Evolutionary conservation across 2,797 vertebrate species (phyloP), one percentile per base, ranked within the genome.

Genomic region (Tapera naevia): DNA sequence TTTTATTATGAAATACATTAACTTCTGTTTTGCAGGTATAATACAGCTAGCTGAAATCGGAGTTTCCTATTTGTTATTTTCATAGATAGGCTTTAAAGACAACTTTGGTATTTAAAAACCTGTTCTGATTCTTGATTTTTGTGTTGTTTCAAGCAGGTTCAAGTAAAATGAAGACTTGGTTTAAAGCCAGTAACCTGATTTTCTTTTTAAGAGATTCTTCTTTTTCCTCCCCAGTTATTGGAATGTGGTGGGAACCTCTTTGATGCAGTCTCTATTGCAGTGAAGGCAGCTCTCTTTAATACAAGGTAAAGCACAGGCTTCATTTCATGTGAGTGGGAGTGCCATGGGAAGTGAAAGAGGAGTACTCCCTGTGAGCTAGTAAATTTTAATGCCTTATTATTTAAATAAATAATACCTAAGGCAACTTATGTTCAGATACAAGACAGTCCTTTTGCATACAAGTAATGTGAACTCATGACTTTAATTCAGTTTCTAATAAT

Each of bases 221-320:
- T 89, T 80, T 93, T 54, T 51, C 14, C n/a, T 92, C 82, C 84
- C 48, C 97, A 99, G 99, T 98, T 99, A 54, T 87, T 99, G 92
- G 99, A 99, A 91, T 99, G 99, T 96, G 99, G 99, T 64, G 99
- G 99, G 82, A 99, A 99, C 96, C 97, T 99, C 91, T 99, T 99
- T 60, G 99, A 99, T 69, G 98, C 99, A 54, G 99, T 99, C 86
- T 99, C 99, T 23, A 60, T 99, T 9, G 99, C 99, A 32, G 98
- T 99, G 88, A 99, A 99, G 96, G 99, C 99, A 35, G 99, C 99
- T 35, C 99, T 99, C 62, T 99, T 99, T 95, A 99, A 98, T 96
- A 99, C 99, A 64, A 99, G 99, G 99, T 99, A 96, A 98, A 98
- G 23, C 67, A 84, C 50, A 80, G 37, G 48, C 88, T 72, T 92